Conservation (phyloP, 2,888 invertebrate species). For the Ornithoptera alexandrae region DNA sequence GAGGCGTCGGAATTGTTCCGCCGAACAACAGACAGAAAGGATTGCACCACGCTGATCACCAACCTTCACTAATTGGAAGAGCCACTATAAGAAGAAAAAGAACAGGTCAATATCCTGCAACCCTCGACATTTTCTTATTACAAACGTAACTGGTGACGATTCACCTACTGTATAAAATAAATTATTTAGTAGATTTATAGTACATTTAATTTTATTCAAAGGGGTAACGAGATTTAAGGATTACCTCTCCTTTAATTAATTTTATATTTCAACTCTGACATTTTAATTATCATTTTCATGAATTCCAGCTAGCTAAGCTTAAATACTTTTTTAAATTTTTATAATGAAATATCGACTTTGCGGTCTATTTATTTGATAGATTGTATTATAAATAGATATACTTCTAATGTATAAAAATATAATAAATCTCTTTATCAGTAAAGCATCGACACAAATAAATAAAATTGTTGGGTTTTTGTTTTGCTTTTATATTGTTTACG, state of each 20-base stretch:
- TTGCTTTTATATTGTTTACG: too few relatives aligned
- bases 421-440: neutral
- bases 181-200: constrained; percentile 1
- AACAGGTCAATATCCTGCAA: too few relatives aligned
- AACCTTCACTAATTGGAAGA: too few relatives aligned
- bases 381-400: neutral
- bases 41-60: too few relatives aligned
- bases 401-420: neutral
- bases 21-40: too few relatives aligned
- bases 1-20: too few relatives aligned
- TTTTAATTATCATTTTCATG: constrained; percentile 7
- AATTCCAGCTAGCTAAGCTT: neutral
- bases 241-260: constrained; percentile 9
- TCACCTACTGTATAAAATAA: neutral
- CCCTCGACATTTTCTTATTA: too few relatives aligned
- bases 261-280: constrained; percentile 5
- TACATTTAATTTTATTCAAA: neutral
- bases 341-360: neutral
- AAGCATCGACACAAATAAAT: too few relatives aligned
- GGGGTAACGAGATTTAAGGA: constrained; percentile 10
- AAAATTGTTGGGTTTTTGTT: too few relatives aligned
- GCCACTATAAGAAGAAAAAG: too few relatives aligned
- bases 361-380: neutral
- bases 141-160: neutral
- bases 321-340: neutral